Base-by-base conservation (phyloP, 2,888 invertebrate genomes). In the Drosophila nr. perissopoda region DNA sequence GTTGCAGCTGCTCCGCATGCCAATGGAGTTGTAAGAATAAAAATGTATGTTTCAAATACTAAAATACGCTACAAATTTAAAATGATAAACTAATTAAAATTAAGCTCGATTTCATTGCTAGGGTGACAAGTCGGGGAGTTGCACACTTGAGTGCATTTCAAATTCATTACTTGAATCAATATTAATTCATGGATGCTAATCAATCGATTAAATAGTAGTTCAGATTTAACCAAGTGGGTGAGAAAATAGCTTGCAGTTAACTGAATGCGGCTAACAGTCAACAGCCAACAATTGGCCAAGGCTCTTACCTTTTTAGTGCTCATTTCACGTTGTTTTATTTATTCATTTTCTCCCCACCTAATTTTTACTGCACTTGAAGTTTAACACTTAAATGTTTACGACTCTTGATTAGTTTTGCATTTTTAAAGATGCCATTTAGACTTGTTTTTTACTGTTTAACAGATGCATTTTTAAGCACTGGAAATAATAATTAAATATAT, bases 1-100 rank as follows among this genome's bases (percentile, higher is more conserved):
- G 75, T 69, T 70, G 60, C 58, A 68, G 77, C 61, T 69, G 65
- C 65, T 64, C 70, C 54, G 58, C 71, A 81, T 75, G 71, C 82
- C 63, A 81, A 86, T 81, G 65, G 58, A 74, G 59, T 56, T 68
- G 36, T 58, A 33, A 52, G 51, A 49, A 54, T 16, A 53, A 54
- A 57, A 74, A 64, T 54, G 73, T 74, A 58, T 33, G 69, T 66
- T 42, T 4, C 34, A 33, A 54, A 51, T 40, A 34, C 51, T 29
- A 27, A 59, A 34, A n/a, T 18, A 7, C 3, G n/a, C 21, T 3
- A 4, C 1, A 29, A 18, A 33, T 18, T 40, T 29, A 25, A n/a
- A 21, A 7, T 54, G 27, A 13, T 40, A 18, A 52, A 7, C 40
- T 29, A 2, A 16, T 2, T 25, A 4, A 16, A 51, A 42, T 57